Percentiles rank a stretch among this genome's conserved stretches.
phyloP scores from a whole-genome alignment of 1,140 invertebrate genomes.

The Ceratitis capitata region DNA sequence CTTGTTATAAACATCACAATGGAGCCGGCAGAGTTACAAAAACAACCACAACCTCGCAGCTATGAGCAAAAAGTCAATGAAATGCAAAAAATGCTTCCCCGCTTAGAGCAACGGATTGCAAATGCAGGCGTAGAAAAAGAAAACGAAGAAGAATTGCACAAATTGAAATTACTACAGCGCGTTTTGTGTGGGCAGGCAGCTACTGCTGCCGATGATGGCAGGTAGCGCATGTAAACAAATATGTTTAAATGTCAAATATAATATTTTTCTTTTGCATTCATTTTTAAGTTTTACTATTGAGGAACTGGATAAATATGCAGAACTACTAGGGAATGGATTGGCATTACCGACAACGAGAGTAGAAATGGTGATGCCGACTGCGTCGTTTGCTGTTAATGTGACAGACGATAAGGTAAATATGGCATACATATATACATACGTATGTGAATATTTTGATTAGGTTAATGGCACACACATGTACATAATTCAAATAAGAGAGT shows the following conservation, averaged over 20 bases:
- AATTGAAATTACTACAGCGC: not conserved
- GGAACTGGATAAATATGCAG: not conserved
- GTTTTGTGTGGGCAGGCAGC: not conserved
- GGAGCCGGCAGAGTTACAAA: conserved; percentile 11
- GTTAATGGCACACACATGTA: no score
- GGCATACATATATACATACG: not conserved
- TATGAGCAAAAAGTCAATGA: conserved; percentile 8
- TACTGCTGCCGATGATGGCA: no score
- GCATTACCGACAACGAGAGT: not conserved
- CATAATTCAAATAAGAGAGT: no score
- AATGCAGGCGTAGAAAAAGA: not conserved
- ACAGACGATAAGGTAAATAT: not conserved
- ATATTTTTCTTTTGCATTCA: not conserved
- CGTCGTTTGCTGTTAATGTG: not conserved
- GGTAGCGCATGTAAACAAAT: conserved; percentile 13
- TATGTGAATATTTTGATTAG: not conserved
- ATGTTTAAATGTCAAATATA: no score
- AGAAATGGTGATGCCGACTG: not conserved
- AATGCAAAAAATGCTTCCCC: conserved; percentile 14
- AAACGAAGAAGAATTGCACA: not conserved
- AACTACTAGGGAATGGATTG: not conserved
- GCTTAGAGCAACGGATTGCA: not conserved
- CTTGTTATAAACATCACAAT: not conserved
- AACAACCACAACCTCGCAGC: not conserved
- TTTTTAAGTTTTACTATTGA: not conserved